A percentile compares a stretch with the other conserved stretches of the same genome.
Evolutionary conservation across 1,140 invertebrate species (phyloP).

Genomic region (Papilio polyxenes): DNA sequence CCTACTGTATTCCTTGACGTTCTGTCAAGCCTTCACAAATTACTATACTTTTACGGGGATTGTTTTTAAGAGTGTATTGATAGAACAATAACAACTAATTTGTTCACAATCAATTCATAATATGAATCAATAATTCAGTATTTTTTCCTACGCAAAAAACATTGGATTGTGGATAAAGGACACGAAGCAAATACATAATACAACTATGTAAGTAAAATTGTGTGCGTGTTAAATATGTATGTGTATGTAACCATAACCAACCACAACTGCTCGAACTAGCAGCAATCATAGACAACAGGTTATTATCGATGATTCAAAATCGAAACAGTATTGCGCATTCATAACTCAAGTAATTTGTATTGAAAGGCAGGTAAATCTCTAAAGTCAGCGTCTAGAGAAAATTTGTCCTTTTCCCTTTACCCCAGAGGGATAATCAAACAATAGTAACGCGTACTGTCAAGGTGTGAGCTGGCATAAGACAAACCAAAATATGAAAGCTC

Average conservation of each 20-base stretch:
- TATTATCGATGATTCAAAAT: background rate
- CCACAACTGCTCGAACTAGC: too few species aligned
- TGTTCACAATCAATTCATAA: conserved; percentile 44
- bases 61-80: conserved; percentile 43
- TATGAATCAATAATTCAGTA: conserved; percentile 39
- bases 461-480: too few species aligned
- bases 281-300: background rate
- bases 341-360: too few species aligned
- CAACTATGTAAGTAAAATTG: conserved; percentile 46
- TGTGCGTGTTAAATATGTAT: conserved; percentile 50
- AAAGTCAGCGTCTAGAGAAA: too few species aligned
- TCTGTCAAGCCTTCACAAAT: conserved; percentile 50
- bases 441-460: too few species aligned
- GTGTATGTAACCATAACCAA: conserved; percentile 45
- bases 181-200: conserved; percentile 58
- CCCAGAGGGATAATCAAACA: too few species aligned
- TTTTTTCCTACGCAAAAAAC: conserved; percentile 51
- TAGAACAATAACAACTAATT: conserved; percentile 40
- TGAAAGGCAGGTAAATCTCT: too few species aligned
- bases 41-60: conserved; percentile 44
- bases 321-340: too few species aligned
- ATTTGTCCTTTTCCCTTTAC: too few species aligned
- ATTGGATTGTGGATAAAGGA: conserved; percentile 45
- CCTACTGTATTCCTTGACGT: conserved; percentile 43
- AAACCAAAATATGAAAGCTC: too few species aligned